Base-by-base conservation (phyloP, 2,888 invertebrate genomes). In the Brachypalpus laphriformis region DNA sequence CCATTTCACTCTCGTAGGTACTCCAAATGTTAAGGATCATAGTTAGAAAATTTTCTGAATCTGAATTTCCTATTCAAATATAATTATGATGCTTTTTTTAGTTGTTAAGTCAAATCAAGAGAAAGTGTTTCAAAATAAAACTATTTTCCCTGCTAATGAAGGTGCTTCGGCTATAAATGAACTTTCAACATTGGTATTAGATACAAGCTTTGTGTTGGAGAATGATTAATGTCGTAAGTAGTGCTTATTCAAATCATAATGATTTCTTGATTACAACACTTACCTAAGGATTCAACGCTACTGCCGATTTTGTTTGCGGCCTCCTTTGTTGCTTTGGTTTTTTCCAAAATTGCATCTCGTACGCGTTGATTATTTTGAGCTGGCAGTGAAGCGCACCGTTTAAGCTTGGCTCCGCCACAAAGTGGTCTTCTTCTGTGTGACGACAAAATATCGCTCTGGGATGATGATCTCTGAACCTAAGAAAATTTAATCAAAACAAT, bases 11-110 rank as follows among this genome's bases (percentile, higher is more conserved):
- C 66, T 87, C 88, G 80, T 88, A 92, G 4, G 94, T 94, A 87
- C 93, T 93, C 94, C 95, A 95, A 71, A 94, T 94, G 87, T 93
- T 93, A 80, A 94, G 92, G 76, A 95, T 91, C 91, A 94, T 94
- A 86, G 89, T 87, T 87, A 89, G 89, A 49, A 90, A 87, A 87
- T 94, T 94, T 89, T 94, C 93, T 68, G 93, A 93, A 89, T 89
- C 90, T 88, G 91, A 89, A 88, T 90, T 89, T 80, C 88, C 89
- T 89, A 87, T 70, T 85, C 42, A 47, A 34, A 59, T 56, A 57
- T 68, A 72, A 83, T 83, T 74, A 59, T 75, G 72, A 83, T 86
- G 82, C 47, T 72, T 61, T 61, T n/a, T 76, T 80, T 51, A 74
- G 61, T 83, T 78, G 37, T 51, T 65, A 45, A 80, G 56, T 81